Conservation (phyloP, 2,113 vertebrate species). For the Regulus satrapa region DNA sequence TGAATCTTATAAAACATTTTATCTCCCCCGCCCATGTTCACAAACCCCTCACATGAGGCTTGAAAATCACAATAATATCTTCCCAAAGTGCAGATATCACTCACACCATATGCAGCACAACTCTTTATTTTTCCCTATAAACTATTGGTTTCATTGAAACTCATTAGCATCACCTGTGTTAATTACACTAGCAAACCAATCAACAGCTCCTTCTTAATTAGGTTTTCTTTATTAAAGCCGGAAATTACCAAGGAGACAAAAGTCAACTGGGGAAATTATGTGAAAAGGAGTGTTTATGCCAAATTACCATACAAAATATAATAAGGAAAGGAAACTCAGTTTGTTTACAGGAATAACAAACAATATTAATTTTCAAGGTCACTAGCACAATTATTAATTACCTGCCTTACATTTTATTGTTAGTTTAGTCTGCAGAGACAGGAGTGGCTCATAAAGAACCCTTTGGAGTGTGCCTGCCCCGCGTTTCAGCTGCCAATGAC, state of each 20-base stretch:
- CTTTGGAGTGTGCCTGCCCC: constrained; percentile 26
- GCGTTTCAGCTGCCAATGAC: constrained; percentile 33
- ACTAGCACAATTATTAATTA: constrained; percentile 80
- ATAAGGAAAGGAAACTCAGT: constrained; percentile 75
- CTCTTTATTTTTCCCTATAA: constrained; percentile 82
- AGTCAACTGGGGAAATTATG: constrained; percentile 87
- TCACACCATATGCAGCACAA: constrained; percentile 71
- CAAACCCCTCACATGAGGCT: constrained; percentile 83
- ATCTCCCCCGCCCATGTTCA: constrained; percentile 79
- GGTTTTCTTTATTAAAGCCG: constrained; percentile 96
- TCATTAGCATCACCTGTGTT: constrained; percentile 99
- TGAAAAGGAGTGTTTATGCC: constrained; percentile 82
- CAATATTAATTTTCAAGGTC: constrained; percentile 83
- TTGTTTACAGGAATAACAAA: constrained; percentile 79
- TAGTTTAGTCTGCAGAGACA: constrained; percentile 64
- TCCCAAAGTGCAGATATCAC: constrained; percentile 77
- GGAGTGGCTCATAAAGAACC: constrained; percentile 10
- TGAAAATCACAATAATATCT: constrained; percentile 85
- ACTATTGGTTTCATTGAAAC: constrained; percentile 92
- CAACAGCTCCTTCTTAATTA: constrained; percentile 97
- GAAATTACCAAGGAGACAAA: constrained; percentile 91
- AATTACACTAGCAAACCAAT: constrained; percentile 99
- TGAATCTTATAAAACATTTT: constrained; percentile 89
- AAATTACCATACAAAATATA: constrained; percentile 77
- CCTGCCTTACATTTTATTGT: constrained; percentile 71